Evolutionary conservation across 2,113 vertebrate species (phyloP), one percentile per base, ranked within the genome.

Genomic region (Heliornis fulica): DNA sequence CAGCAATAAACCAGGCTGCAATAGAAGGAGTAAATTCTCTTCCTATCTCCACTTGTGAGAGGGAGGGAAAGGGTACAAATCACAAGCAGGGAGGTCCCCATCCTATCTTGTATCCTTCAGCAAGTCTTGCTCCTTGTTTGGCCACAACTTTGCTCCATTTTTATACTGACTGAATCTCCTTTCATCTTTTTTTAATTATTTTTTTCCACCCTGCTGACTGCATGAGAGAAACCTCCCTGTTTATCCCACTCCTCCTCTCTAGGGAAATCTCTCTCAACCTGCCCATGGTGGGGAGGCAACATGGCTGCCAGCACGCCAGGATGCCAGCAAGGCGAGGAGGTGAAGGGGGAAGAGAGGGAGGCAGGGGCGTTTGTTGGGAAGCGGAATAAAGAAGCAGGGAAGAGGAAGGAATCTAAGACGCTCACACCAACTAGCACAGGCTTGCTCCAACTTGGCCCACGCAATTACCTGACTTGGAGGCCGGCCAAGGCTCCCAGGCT

Each of bases 381-480:
- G 77, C 9, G 3, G 65, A 90, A 80, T 46, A 45, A 85, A 83
- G 78, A 77, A 92, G 18, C 14, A 15, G 38, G 46, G 68, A 43
- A 64, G 32, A 90, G 84, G 54, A 45, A 83, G 68, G 38, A 78
- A 87, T 46, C 66, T 93, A 93, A 88, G 43, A 41, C 3, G 10
- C 6, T 7, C 63, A 53, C 71, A 32, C 32, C 0, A 7, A 96
- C 83, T 54, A 82, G 93, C 87, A 68, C 21, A 16, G 86, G 83
- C 94, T 90, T 92, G 95, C 93, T 96, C 85, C 89, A 81, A 65
- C 89, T 86, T 91, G 95, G 93, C 88, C 87, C 3, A 85, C 0
- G 7, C 92, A 89, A 92, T 96, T 94, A 95, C 95, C 75, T 93
- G 94, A 85, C 70, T 96, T 94, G 95, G 90, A 97, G 83, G 64